Conservation (phyloP, 2,888 invertebrate genomes). For the Scaptomyza tumidula region DNA sequence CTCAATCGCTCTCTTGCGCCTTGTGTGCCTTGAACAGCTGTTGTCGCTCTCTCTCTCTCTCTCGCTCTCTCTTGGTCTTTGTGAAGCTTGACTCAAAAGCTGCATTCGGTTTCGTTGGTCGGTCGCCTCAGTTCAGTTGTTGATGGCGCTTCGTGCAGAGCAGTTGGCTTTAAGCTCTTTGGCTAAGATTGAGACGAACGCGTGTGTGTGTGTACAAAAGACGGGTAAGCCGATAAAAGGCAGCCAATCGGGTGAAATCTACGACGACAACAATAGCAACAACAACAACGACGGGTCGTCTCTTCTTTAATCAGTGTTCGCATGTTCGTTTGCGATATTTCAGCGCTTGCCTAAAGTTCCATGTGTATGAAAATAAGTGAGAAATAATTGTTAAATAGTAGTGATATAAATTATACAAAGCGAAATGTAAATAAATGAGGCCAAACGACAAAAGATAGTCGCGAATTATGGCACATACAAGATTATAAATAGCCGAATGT, state of each 20-base stretch:
- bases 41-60: slow-evolving; percentile 13
- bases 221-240: slow-evolving; percentile 40
- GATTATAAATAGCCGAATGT: slow-evolving; percentile 56
- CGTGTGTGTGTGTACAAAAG: slow-evolving; percentile 25
- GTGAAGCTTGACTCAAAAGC: slow-evolving; percentile 74
- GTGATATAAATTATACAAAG: slow-evolving; percentile 36
- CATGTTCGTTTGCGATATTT: slow-evolving; percentile 16
- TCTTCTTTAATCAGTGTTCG: slow-evolving; percentile 50
- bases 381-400: slow-evolving; percentile 48
- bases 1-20: neutral
- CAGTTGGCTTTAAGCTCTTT: slow-evolving; percentile 47
- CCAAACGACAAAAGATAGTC: slow-evolving; percentile 53
- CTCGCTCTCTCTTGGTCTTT: too few relatives aligned
- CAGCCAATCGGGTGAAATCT: slow-evolving; percentile 69
- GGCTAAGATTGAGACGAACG: slow-evolving; percentile 20
- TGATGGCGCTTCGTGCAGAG: slow-evolving; percentile 52
- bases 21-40: slow-evolving; percentile 38
- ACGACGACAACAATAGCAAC: slow-evolving; percentile 38
- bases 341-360: slow-evolving; percentile 54
- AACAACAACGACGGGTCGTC: slow-evolving; percentile 31
- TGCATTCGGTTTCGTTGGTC: slow-evolving; percentile 25
- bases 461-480: slow-evolving; percentile 69
- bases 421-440: slow-evolving; percentile 69
- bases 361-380: slow-evolving; percentile 37
- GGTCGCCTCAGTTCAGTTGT: slow-evolving; percentile 46